Evolutionary conservation across 2,888 invertebrate genomes (phyloP).

Genomic region (Brenthis daphne): DNA sequence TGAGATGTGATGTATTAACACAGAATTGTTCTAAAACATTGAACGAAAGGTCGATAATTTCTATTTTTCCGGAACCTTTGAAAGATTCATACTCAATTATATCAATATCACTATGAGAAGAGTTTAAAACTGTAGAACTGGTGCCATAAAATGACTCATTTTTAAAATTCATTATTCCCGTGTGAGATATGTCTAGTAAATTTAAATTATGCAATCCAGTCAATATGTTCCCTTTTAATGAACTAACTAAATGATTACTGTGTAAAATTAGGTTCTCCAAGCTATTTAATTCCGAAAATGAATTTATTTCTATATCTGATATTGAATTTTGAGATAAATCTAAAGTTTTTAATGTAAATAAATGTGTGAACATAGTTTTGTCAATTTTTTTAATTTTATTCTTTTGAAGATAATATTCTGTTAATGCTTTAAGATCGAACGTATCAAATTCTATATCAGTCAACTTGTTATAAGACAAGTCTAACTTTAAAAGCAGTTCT

Average conservation of each 20-base stretch:
- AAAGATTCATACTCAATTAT: constrained; percentile 31
- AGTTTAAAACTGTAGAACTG: constrained; percentile 15
- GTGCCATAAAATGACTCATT: constrained; percentile 27
- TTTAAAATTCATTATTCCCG: constrained; percentile 13
- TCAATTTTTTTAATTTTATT: constrained; percentile 30
- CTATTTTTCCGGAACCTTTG: constrained; percentile 21
- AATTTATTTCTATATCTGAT: constrained; percentile 19
- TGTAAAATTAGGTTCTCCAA: constrained; percentile 22
- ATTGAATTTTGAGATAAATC: constrained; percentile 31
- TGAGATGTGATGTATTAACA: constrained; percentile 29
- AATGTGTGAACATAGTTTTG: constrained; percentile 20
- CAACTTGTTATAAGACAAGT: constrained; percentile 32
- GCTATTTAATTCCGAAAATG: constrained; percentile 27
- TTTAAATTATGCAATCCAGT: constrained; percentile 13
- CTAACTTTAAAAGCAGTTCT: constrained; percentile 22
- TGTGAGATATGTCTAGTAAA: constrained; percentile 20
- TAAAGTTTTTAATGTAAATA: constrained; percentile 18
- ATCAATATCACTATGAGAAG: constrained; percentile 26
- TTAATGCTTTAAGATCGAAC: constrained; percentile 24
- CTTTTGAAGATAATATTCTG: constrained; percentile 27
- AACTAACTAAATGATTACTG: constrained; percentile 16
- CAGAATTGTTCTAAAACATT: constrained; percentile 26
- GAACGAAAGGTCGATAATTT: constrained; percentile 30
- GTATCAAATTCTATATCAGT: constrained; percentile 26
- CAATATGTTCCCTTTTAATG: constrained; percentile 22